Conservation (phyloP, 2,113 vertebrate genomes). For the Eubucco bourcierii region DNA sequence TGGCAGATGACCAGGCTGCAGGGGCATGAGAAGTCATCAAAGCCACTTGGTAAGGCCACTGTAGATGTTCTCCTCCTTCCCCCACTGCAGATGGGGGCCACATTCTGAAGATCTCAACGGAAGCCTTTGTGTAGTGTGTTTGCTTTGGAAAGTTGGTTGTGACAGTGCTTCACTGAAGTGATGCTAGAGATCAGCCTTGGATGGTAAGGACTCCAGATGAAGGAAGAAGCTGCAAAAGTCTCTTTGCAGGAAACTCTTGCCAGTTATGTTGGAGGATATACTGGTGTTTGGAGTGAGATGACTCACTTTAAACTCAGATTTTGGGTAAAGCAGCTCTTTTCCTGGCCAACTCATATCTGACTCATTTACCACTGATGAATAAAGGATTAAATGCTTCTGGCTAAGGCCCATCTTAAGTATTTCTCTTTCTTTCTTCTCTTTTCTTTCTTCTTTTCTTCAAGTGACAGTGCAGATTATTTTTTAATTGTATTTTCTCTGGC, state of each 20-base stretch:
- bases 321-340: conserved; percentile 80
- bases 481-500: conserved; percentile 65
- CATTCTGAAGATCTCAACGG: neutral
- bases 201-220: conserved; percentile 46
- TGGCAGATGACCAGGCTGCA: neutral
- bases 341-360: conserved; percentile 82
- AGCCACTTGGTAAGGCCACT: too few relatives aligned
- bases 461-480: conserved; percentile 59
- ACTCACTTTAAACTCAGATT: conserved; percentile 79
- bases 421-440: conserved; percentile 71
- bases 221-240: conserved; percentile 64
- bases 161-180: neutral
- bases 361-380: conserved; percentile 81
- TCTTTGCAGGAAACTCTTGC: conserved; percentile 72
- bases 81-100: fast-evolving
- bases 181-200: conserved; percentile 3
- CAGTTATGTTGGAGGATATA: conserved; percentile 78
- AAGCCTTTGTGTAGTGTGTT: neutral
- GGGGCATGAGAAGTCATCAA: neutral
- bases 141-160: neutral
- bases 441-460: conserved; percentile 55
- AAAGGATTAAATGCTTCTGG: conserved; percentile 80
- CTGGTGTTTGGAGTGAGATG: conserved; percentile 80
- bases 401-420: conserved; percentile 73
- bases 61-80: neutral